Evolutionary conservation across 2,888 invertebrate genomes (phyloP).

Genomic region (Abscondita cerata): DNA sequence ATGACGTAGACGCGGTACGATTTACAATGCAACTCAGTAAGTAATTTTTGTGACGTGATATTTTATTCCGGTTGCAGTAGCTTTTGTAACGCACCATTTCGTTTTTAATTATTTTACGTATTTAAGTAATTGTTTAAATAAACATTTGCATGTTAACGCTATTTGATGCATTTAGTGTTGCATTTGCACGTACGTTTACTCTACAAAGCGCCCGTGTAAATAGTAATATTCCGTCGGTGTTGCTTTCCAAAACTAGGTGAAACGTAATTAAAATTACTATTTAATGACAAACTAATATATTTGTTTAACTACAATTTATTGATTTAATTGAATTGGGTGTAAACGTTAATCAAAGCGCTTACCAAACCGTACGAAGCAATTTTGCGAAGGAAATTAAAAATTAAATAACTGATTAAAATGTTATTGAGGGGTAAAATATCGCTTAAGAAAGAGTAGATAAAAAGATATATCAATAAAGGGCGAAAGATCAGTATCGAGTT

Average conservation of each 20-base stretch:
- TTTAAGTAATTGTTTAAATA: conserved; percentile 23
- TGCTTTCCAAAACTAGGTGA: conserved; percentile 8
- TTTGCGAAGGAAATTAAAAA: too few relatives aligned
- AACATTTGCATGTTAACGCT: conserved; percentile 28
- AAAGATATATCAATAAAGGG: too few relatives aligned
- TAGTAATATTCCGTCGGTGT: conserved; percentile 4
- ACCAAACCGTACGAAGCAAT: too few relatives aligned
- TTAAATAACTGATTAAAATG: too few relatives aligned
- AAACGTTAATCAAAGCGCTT: too few relatives aligned
- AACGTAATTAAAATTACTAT: neutral
- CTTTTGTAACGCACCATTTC: conserved; percentile 14
- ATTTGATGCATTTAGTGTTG: conserved; percentile 22
- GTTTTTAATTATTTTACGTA: conserved; percentile 9
- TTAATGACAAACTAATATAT: neutral
- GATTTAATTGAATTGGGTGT: too few relatives aligned
- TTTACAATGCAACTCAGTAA: conserved; percentile 29
- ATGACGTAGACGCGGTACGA: conserved; percentile 30
- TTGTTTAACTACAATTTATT: too few relatives aligned
- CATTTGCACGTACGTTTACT: conserved; percentile 23
- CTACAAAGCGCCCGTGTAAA: conserved; percentile 27
- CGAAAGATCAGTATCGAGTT: too few relatives aligned
- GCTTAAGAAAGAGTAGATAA: too few relatives aligned
- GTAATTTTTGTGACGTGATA: conserved; percentile 15
- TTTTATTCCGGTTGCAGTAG: conserved; percentile 13
- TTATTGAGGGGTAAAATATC: too few relatives aligned